Conservation (phyloP, 2,888 invertebrate genomes). For the Lymantria dispar region DNA sequence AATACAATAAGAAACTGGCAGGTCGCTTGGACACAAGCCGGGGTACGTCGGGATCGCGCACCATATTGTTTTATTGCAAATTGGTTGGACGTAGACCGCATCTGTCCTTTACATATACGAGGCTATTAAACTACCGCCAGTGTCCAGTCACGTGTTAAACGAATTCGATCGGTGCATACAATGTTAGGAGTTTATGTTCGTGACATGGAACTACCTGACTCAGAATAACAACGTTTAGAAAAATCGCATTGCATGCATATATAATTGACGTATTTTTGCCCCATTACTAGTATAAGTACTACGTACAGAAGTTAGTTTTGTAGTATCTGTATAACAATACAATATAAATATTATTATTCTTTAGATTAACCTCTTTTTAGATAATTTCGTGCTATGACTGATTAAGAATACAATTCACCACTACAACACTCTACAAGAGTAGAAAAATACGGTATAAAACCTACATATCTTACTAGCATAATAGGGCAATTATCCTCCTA, state of each 20-base stretch:
- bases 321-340: too few species aligned
- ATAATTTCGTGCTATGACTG: too few species aligned
- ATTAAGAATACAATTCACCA: too few species aligned
- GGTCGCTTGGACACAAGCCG: slow-evolving; percentile 51
- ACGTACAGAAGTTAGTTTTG: too few species aligned
- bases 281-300: too few species aligned
- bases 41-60: slow-evolving; percentile 52
- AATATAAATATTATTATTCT: too few species aligned
- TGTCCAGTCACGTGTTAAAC: slow-evolving; percentile 80
- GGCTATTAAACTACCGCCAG: slow-evolving; percentile 76
- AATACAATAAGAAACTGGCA: slow-evolving; percentile 49
- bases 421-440: too few species aligned
- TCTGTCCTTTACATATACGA: slow-evolving; percentile 81
- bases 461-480: too few species aligned
- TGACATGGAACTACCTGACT: slow-evolving; percentile 42
- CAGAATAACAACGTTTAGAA: slow-evolving; percentile 19
- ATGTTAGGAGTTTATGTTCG: slow-evolving; percentile 54
- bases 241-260: not conserved
- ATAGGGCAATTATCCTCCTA: too few species aligned
- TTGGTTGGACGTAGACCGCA: slow-evolving; percentile 78
- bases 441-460: too few species aligned
- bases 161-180: slow-evolving; percentile 74
- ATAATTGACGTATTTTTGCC: too few species aligned
- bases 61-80: slow-evolving; percentile 83
- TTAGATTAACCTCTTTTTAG: too few species aligned